Conservation (phyloP, 23 tunicate genomes). For the Ciona savignyi region DNA sequence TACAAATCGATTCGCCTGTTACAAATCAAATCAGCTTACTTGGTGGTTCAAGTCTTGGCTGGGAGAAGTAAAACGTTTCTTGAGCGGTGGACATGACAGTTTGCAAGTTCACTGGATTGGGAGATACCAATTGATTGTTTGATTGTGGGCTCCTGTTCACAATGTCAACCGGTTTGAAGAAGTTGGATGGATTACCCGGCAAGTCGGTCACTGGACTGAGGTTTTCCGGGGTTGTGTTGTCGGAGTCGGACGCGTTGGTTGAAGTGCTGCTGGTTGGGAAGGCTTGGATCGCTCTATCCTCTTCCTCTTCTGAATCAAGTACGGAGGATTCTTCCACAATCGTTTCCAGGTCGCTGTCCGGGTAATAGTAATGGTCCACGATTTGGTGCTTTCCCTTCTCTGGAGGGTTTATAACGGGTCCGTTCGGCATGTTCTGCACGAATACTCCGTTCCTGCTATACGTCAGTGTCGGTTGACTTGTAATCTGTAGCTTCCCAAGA, state of each 20-base stretch:
- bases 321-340: slow-evolving; percentile 90
- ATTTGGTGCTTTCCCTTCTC: no score
- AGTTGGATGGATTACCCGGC: background rate
- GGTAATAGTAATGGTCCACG: slow-evolving; percentile 64
- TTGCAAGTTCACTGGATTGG: background rate
- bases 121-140: background rate
- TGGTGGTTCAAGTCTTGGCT: background rate
- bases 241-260: slow-evolving; percentile 5
- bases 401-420: background rate
- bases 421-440: background rate
- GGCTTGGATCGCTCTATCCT: background rate
- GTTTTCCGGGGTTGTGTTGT: background rate
- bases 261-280: background rate
- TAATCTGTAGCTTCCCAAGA: background rate
- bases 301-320: slow-evolving; percentile 75
- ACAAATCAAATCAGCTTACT: no score
- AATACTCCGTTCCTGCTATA: background rate
- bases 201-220: background rate
- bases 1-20: no score
- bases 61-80: background rate
- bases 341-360: slow-evolving; percentile 91
- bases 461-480: background rate
- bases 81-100: background rate
- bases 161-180: background rate
- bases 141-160: background rate